These are phyloP conservation scores for Polyploca ridens DNA, from an alignment of 2,888 invertebrate species.

Conservation along the genomic window DNA sequence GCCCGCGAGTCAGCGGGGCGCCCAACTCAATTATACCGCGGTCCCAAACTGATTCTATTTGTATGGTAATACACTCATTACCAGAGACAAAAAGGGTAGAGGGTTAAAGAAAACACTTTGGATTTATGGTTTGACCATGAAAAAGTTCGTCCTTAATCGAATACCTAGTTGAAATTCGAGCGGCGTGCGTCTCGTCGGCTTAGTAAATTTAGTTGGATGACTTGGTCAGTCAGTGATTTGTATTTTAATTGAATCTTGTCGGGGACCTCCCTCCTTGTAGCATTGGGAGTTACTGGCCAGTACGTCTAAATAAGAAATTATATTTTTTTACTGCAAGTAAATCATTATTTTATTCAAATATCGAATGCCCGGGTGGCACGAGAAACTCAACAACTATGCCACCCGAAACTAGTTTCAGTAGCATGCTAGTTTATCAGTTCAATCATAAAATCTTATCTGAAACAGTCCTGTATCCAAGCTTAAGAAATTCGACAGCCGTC, in stretches of 20 bases:
- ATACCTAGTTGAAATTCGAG: constrained; percentile 27
- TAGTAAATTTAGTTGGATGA: constrained; percentile 2
- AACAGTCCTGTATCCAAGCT: no score
- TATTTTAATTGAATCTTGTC: constrained; percentile 9
- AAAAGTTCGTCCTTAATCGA: constrained; percentile 47
- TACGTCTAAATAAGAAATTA: not conserved
- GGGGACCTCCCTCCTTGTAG: constrained; percentile 6
- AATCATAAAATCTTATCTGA: no score
- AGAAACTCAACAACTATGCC: no score
- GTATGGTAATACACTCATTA: constrained; percentile 83
- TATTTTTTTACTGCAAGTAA: not conserved
- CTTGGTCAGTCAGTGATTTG: constrained; percentile 6
- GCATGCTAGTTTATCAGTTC: no score
- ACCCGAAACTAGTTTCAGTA: no score
- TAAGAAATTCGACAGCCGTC: no score
- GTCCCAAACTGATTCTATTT: constrained; percentile 75
- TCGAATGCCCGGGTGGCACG: not conserved
- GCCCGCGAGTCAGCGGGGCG: constrained; percentile 71
- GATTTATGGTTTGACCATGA: constrained; percentile 51
- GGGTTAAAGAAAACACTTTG: constrained; percentile 51
- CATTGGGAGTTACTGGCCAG: not conserved
- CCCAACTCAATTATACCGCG: constrained; percentile 73
- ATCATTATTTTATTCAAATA: constrained; percentile 2
- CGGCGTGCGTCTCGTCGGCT: constrained; percentile 6
- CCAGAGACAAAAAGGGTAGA: constrained; percentile 70